A percentile compares a stretch with the other conserved stretches of the same genome.
Evolutionary conservation across 2,797 vertebrate genomes (phyloP).

Genomic region (Melopsittacus undulatus): DNA sequence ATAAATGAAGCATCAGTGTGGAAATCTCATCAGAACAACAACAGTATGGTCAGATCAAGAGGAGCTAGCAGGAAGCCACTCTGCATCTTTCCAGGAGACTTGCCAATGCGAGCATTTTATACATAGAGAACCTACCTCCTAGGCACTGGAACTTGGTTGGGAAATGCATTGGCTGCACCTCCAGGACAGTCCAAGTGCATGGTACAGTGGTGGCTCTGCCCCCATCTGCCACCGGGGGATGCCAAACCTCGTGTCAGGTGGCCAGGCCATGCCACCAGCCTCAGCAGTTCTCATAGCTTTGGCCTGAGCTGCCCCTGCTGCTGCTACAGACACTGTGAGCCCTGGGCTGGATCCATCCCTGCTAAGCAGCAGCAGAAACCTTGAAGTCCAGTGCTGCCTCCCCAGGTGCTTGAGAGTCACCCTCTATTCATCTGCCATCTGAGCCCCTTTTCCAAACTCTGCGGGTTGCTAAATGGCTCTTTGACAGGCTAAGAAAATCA

Average conservation of each 20-base stretch:
- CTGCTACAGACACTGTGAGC: background rate
- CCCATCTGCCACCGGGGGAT: rapidly evolving
- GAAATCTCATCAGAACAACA: conserved; percentile 43
- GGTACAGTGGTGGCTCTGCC: rapidly evolving
- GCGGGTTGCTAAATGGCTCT: background rate
- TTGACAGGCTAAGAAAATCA: background rate
- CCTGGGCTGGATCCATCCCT: background rate
- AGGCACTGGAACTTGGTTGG: background rate
- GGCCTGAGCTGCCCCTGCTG: background rate
- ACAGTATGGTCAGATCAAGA: conserved; percentile 49
- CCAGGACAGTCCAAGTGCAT: rapidly evolving
- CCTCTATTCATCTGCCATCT: background rate
- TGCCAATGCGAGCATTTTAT: background rate
- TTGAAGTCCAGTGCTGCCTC: rapidly evolving
- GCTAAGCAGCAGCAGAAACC: background rate
- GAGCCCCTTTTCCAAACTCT: background rate
- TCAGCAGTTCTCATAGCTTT: background rate
- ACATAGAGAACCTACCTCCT: background rate
- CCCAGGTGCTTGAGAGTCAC: rapidly evolving
- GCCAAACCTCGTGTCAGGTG: rapidly evolving
- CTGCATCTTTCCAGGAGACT: conserved; percentile 9
- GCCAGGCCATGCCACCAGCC: background rate
- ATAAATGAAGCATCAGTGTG: background rate
- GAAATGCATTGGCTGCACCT: background rate
- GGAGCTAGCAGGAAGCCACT: conserved; percentile 8